Evolutionary conservation across 2,888 invertebrate species (phyloP), one percentile per base, ranked within the genome.

Genomic region (Polymixis lichenea): DNA sequence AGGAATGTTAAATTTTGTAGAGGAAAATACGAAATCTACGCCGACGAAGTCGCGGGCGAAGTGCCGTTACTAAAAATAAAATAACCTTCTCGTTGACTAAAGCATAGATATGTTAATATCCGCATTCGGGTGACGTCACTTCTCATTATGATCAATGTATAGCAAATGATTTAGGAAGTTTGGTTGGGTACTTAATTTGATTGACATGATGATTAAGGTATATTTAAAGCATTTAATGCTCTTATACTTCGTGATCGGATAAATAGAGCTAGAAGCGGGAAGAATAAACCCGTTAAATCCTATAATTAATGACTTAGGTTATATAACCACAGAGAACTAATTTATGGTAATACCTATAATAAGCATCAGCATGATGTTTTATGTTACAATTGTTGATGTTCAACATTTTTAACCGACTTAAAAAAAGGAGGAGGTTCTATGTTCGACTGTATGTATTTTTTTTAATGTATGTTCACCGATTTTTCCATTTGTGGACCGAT

Each of bases 101-200:
- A 32, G 49, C 11, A n/a, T 38, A 25, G 3, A 32, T 43, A 43
- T 58, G 15, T 17, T 56, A 32, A 53, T 28, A 66, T 62, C 62
- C 70, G 53, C 53, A 67, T 46, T 32, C n/a, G 15, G 43, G n/a
- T 71, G 77, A 82, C 61, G 53, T 71, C 61, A 77, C 22, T 22
- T 53, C 56, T 71, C 38, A 62, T 76, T 76, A 62, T 82, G 25
- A 61, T 62, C 17, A 32, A 51, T 56, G 19, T 28, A 19, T 25
- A 28, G 28, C 19, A 32, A 53, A 53, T 66, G 17, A 67, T 71
- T 15, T 76, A 71, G 77, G 80, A 77, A 80, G 77, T 62, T 61
- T 28, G 6, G 0, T 25, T 13, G 22, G 43, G 8, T 61, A 46
- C 43, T 55, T 56, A 28, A 58, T 9, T 64, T 28, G n/a, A 80